Evolutionary conservation across 2,113 vertebrate genomes (phyloP).

Genomic region (Rynchops niger): DNA sequence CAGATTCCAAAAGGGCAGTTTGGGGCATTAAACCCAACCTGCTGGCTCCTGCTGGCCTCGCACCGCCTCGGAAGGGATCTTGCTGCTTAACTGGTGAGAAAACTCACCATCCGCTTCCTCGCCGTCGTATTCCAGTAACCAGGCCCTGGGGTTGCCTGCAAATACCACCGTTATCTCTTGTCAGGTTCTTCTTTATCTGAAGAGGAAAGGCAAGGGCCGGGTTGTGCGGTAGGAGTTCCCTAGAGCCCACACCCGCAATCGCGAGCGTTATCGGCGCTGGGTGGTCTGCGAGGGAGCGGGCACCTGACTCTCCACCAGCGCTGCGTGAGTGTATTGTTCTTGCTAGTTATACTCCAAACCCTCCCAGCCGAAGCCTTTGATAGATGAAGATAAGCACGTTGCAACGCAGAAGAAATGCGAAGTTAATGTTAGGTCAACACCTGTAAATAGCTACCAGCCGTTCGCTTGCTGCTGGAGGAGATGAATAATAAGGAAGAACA

Average conservation of each 20-base stretch:
- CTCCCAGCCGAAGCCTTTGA: neutral
- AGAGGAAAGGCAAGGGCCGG: neutral
- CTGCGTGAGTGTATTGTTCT: neutral
- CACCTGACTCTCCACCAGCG: neutral
- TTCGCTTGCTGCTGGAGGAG: neutral
- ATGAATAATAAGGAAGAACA: neutral
- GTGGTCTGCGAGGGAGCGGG: neutral
- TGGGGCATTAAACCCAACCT: neutral
- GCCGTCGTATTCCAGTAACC: fast-evolving
- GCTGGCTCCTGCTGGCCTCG: neutral
- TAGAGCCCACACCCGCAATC: neutral
- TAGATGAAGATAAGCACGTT: neutral
- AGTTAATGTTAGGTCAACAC: neutral
- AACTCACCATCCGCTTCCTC: neutral
- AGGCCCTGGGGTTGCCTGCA: neutral
- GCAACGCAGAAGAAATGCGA: neutral
- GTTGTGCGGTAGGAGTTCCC: neutral
- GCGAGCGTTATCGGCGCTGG: neutral
- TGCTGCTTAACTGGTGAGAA: neutral
- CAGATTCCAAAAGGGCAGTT: neutral
- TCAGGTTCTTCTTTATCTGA: neutral
- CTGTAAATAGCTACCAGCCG: neutral
- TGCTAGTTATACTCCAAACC: neutral
- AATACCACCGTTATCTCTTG: neutral
- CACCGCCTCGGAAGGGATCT: neutral